These are phyloP conservation scores for Orthosia gracilis DNA, from an alignment of 2,888 invertebrate species.

Conservation along the genomic window DNA sequence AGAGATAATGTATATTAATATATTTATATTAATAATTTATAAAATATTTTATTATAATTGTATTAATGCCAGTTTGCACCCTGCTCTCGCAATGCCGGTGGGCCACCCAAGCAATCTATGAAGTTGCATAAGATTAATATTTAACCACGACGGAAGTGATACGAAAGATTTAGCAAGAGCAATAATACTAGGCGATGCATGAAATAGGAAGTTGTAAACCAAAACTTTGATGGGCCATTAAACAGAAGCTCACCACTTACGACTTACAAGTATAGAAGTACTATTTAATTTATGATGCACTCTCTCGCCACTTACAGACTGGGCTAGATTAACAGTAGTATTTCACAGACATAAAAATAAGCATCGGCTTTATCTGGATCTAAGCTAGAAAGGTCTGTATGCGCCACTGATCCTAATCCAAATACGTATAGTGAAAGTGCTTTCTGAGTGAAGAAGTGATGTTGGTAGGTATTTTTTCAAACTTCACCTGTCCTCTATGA, in stretches of 20 bases:
- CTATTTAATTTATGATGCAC: slow-evolving; percentile 30
- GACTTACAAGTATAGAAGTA: not conserved
- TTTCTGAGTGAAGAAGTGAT: not conserved
- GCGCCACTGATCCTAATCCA: not conserved
- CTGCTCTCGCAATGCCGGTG: not conserved
- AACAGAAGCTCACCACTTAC: slow-evolving; percentile 27
- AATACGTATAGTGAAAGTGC: not conserved
- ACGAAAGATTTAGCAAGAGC: slow-evolving; percentile 22
- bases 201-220: slow-evolving; percentile 45
- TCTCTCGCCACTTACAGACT: slow-evolving; percentile 19
- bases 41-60: too few species aligned
- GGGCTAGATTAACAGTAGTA: slow-evolving; percentile 14
- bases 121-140: not conserved
- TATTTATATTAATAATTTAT: too few species aligned
- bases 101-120: not conserved
- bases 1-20: too few species aligned
- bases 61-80: not conserved
- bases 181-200: not conserved
- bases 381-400: not conserved
- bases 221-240: slow-evolving; percentile 23
- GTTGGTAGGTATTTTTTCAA: not conserved
- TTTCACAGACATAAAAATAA: slow-evolving; percentile 8
- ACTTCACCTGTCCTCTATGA: not conserved
- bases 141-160: slow-evolving; percentile 12
- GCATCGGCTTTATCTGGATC: not conserved